Percentiles rank a stretch among this genome's conserved stretches.
These are phyloP conservation scores for Drosophila greeni DNA, from an alignment of 2,888 invertebrate species.

Conservation along the genomic window DNA sequence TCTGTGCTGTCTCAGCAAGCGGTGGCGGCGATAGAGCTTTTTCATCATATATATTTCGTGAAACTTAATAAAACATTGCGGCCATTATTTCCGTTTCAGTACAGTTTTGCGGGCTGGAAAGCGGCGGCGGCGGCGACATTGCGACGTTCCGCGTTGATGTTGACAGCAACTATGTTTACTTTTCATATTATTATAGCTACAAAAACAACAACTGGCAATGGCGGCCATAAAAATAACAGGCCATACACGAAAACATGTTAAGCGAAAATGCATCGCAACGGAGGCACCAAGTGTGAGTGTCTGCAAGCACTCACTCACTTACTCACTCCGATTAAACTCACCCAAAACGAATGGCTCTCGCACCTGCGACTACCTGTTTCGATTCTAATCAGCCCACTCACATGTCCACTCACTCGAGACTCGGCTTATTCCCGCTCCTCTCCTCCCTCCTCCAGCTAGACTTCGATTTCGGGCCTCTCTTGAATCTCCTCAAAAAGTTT, in stretches of 20 bases:
- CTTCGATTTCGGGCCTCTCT: constrained; percentile 17
- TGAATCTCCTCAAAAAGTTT: constrained; percentile 61
- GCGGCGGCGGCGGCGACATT: constrained; percentile 34
- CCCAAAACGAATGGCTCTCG: constrained; percentile 27
- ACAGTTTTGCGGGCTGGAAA: constrained; percentile 52
- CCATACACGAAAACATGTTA: constrained; percentile 43
- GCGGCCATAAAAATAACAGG: constrained; percentile 52
- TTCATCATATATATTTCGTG: constrained; percentile 47
- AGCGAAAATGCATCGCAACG: constrained; percentile 20
- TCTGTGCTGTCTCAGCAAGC: constrained; percentile 42
- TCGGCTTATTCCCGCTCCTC: background rate
- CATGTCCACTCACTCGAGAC: constrained; percentile 22
- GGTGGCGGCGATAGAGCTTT: constrained; percentile 23
- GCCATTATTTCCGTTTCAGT: constrained; percentile 34
- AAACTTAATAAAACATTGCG: constrained; percentile 59
- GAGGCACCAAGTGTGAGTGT: background rate
- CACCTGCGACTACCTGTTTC: constrained; percentile 64
- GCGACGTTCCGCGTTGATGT: constrained; percentile 36
- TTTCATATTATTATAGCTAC: constrained; percentile 44
- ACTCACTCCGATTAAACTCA: constrained; percentile 4
- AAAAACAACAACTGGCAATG: constrained; percentile 42
- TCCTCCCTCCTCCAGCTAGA: constrained; percentile 14
- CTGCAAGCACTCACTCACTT: constrained; percentile 15
- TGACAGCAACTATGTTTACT: constrained; percentile 60
- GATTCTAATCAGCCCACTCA: constrained; percentile 67